A percentile compares a stretch with the other conserved stretches of the same genome.
Evolutionary conservation across 2,888 invertebrate genomes (phyloP).

Genomic region (Troides oblongomaculatus): DNA sequence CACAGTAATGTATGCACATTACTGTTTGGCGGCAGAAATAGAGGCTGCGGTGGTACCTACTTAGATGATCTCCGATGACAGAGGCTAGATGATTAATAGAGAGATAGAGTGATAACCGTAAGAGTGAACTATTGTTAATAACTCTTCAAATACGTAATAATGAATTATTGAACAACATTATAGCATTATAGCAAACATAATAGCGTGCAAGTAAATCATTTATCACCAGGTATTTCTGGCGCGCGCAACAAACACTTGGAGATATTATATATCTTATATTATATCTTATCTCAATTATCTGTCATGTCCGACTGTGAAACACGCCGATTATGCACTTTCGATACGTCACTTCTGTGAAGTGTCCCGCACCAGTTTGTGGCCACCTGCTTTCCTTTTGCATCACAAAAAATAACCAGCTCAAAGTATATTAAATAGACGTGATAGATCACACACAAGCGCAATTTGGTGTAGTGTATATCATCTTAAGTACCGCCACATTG

Average conservation of each 20-base stretch:
- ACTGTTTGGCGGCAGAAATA: too few species aligned
- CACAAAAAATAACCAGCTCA: not conserved
- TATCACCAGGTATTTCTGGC: conserved; percentile 13
- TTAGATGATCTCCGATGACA: too few species aligned
- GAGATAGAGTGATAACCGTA: too few species aligned
- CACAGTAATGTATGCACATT: too few species aligned
- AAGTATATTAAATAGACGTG: not conserved
- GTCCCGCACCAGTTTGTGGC: conserved; percentile 6
- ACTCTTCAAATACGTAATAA: too few species aligned
- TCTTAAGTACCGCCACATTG: too few species aligned
- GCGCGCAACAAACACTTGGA: conserved; percentile 30
- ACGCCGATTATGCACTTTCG: conserved; percentile 21
- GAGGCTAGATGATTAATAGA: too few species aligned
- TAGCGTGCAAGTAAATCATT: conserved; percentile 1
- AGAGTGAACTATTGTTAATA: too few species aligned
- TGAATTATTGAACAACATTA: too few species aligned
- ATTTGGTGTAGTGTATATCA: too few species aligned
- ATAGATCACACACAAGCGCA: too few species aligned
- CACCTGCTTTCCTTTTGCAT: not conserved
- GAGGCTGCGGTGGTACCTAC: too few species aligned
- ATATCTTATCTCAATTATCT: conserved; percentile 30
- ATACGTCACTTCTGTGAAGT: conserved; percentile 18
- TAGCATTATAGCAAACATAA: not conserved
- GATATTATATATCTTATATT: conserved; percentile 24
- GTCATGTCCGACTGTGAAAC: conserved; percentile 17